phyloP scores from a whole-genome alignment of 1,140 invertebrate species.

The Eubasilissa regina region DNA sequence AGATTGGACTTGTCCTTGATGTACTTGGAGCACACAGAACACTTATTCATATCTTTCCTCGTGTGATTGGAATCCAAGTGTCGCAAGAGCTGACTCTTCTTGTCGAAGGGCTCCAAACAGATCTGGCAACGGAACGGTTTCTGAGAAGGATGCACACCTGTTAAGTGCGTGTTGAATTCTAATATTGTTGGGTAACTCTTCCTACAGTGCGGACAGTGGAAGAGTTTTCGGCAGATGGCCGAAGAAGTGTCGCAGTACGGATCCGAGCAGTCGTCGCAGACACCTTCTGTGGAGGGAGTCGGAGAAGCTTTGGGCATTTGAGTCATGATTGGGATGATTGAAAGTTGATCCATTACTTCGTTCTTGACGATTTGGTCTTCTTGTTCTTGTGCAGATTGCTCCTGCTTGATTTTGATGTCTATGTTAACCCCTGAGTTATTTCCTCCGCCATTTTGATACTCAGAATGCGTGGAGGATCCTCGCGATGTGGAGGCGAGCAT shows the following conservation, averaged over 20 bases:
- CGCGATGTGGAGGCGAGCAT: slow-evolving; percentile 71
- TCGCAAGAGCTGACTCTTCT: slow-evolving; percentile 69
- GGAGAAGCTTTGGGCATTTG: slow-evolving; percentile 60
- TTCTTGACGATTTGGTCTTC: slow-evolving; percentile 53
- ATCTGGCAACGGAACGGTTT: slow-evolving; percentile 72
- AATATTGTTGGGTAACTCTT: slow-evolving; percentile 72
- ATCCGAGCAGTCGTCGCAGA: slow-evolving; percentile 72
- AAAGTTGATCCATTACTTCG: slow-evolving; percentile 58
- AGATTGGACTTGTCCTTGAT: slow-evolving; percentile 73
- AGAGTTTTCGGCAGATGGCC: slow-evolving; percentile 69
- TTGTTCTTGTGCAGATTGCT: slow-evolving; percentile 63
- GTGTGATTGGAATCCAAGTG: slow-evolving; percentile 70
- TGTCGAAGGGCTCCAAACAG: slow-evolving; percentile 71
- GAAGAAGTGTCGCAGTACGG: slow-evolving; percentile 71
- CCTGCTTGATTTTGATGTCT: slow-evolving; percentile 70
- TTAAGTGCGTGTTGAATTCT: slow-evolving; percentile 71
- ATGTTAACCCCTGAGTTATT: slow-evolving; percentile 55
- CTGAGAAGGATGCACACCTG: slow-evolving; percentile 70
- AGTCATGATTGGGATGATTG: slow-evolving; percentile 55
- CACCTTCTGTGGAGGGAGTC: slow-evolving; percentile 66
- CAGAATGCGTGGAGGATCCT: slow-evolving; percentile 63
- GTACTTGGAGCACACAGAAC: slow-evolving; percentile 72
- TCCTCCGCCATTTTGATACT: slow-evolving; percentile 66
- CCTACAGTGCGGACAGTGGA: slow-evolving; percentile 71
- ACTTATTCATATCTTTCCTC: slow-evolving; percentile 72